phyloP scores from a whole-genome alignment of 2,113 vertebrate genomes.

The Ictalurus punctatus region DNA sequence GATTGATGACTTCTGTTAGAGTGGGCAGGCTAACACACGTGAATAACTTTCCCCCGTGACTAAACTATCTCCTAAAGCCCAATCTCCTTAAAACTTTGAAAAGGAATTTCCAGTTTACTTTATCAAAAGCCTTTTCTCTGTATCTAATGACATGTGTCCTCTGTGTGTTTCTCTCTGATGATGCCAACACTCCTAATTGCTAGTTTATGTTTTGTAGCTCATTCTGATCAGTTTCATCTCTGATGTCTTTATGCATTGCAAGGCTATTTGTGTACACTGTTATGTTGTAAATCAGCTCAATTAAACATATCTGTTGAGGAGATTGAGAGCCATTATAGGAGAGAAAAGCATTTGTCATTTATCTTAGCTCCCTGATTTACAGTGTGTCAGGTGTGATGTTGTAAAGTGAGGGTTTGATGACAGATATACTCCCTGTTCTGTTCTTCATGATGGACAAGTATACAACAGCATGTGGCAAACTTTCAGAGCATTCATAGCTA shows the following conservation, averaged over 20 bases:
- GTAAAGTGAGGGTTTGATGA: conserved; percentile 30
- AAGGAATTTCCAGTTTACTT: background rate
- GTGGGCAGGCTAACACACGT: background rate
- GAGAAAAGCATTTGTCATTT: conserved; percentile 35
- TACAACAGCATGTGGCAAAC: background rate
- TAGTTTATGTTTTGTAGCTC: conserved; percentile 64
- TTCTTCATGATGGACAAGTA: background rate
- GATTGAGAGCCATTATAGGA: conserved; percentile 13
- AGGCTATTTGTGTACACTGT: background rate
- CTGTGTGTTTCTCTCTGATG: conserved; percentile 58
- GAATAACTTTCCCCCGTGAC: background rate
- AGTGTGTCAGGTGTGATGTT: conserved; percentile 40
- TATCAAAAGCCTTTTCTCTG: background rate
- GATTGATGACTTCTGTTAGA: background rate
- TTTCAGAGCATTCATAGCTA: background rate
- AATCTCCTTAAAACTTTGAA: background rate
- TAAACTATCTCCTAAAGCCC: background rate
- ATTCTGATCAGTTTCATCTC: conserved; percentile 62
- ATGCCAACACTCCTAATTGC: conserved; percentile 63
- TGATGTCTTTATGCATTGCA: conserved; percentile 58
- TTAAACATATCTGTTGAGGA: conserved; percentile 31
- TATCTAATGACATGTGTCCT: conserved; percentile 55
- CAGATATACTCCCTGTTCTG: conserved; percentile 2
- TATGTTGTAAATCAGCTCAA: conserved; percentile 39
- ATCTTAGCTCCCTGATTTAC: conserved; percentile 34